Evolutionary conservation across 1,140 invertebrate species (phyloP).

Genomic region (Helicoverpa armigera): DNA sequence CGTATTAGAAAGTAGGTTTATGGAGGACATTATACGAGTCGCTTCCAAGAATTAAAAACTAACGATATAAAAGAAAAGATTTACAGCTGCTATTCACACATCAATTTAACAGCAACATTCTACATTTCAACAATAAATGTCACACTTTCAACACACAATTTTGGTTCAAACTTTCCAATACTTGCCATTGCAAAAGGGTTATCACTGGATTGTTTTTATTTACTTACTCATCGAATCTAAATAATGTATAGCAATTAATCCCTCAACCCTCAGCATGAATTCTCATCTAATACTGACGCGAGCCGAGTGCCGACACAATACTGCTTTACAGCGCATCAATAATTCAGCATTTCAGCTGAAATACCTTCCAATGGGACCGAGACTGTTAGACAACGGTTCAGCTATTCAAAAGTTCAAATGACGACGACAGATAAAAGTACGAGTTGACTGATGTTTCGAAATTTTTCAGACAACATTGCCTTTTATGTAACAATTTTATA

Average conservation of each 20-base stretch:
- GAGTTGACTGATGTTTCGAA: no score
- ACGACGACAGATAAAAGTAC: no score
- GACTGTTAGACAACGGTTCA: no score
- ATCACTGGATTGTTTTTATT: neutral
- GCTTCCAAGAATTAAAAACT: neutral
- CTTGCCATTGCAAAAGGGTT: neutral
- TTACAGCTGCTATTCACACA: no score
- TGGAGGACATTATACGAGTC: neutral
- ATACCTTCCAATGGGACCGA: slow-evolving; percentile 17
- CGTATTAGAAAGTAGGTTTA: neutral
- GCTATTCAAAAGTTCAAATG: neutral
- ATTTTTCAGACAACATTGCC: no score
- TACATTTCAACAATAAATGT: neutral
- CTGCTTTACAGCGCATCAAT: slow-evolving; percentile 27
- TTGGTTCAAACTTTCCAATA: neutral
- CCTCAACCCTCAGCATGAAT: neutral
- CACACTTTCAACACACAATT: neutral
- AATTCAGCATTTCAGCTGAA: slow-evolving; percentile 6
- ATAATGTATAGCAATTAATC: slow-evolving; percentile 35
- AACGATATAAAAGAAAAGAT: no score
- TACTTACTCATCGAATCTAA: neutral
- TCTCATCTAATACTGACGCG: neutral
- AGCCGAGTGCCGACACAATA: neutral
- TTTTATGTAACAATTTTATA: no score
- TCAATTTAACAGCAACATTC: no score